phyloP scores from a whole-genome alignment of 2,888 invertebrate species.

The Melieria omissa region DNA sequence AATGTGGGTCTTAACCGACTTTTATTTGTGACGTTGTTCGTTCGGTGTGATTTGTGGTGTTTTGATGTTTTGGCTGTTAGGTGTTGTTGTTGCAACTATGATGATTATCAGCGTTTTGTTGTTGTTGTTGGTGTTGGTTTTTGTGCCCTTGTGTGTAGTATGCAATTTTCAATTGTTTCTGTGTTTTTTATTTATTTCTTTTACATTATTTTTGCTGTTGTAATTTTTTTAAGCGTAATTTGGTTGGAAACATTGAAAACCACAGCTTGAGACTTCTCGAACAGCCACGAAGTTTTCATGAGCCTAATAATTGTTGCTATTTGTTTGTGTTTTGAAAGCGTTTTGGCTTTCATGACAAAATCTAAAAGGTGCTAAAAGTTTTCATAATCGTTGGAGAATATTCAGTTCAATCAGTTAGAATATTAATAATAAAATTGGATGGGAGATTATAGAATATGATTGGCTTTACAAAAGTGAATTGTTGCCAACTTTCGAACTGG shows the following conservation, averaged over 20 bases:
- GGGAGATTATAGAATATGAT: too few relatives aligned
- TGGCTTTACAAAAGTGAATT: too few relatives aligned
- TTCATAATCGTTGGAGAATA: too few relatives aligned
- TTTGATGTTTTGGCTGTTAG: constrained; percentile 30
- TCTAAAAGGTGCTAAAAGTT: too few relatives aligned
- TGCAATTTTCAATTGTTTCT: constrained; percentile 9
- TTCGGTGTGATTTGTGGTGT: constrained; percentile 9
- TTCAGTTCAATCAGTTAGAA: too few relatives aligned
- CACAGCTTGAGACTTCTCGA: background rate
- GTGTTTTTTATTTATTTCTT: too few relatives aligned
- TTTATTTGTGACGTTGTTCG: constrained; percentile 43
- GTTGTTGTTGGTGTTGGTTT: constrained; percentile 22
- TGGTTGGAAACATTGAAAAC: background rate
- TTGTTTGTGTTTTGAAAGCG: too few relatives aligned
- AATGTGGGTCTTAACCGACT: constrained; percentile 33
- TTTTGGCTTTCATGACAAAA: too few relatives aligned
- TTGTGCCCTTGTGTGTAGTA: constrained; percentile 21
- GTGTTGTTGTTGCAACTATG: constrained; percentile 41
- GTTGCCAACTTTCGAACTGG: too few relatives aligned
- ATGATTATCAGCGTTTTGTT: constrained; percentile 22
- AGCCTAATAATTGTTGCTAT: too few relatives aligned
- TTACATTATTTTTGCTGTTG: constrained; percentile 33
- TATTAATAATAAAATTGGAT: too few relatives aligned
- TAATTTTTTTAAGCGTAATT: background rate
- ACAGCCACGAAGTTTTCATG: too few relatives aligned